Percentiles rank a stretch among this genome's conserved stretches.
Evolutionary conservation across 2,797 vertebrate species (phyloP).

Genomic region (Carduelis carduelis): DNA sequence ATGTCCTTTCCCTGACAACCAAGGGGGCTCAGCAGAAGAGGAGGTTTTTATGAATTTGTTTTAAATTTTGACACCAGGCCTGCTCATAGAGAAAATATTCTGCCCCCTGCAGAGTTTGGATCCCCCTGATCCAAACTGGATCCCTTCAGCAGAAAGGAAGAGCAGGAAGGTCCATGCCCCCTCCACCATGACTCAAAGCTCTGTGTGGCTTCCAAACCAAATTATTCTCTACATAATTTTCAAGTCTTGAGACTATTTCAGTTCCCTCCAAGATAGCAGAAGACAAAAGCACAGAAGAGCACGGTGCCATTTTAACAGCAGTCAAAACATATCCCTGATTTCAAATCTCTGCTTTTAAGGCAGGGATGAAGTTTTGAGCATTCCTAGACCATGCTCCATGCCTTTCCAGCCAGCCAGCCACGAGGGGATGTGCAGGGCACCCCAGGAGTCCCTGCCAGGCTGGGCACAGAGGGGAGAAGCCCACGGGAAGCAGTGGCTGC

Average conservation of each 20-base stretch:
- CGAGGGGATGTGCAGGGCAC: background rate
- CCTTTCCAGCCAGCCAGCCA: background rate
- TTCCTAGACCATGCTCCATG: background rate
- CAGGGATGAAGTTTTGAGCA: background rate
- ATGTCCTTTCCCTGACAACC: accelerated
- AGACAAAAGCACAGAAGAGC: background rate
- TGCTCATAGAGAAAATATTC: background rate
- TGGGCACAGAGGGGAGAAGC: background rate
- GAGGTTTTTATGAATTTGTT: background rate
- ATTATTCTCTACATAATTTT: background rate
- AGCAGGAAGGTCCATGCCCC: background rate
- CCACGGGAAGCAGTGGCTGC: conserved; percentile 10
- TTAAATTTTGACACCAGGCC: background rate
- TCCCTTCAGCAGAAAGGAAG: background rate
- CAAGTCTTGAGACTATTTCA: background rate
- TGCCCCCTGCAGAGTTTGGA: background rate
- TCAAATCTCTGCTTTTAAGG: background rate
- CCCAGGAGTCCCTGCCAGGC: background rate
- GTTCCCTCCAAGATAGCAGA: background rate
- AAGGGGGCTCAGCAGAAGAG: background rate
- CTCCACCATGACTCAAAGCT: background rate
- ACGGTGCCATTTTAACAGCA: accelerated
- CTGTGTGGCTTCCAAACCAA: background rate
- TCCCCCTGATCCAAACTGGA: background rate
- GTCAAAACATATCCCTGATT: background rate